Evolutionary conservation across 2,113 vertebrate species (phyloP).

Genomic region (Plotosus lineatus): DNA sequence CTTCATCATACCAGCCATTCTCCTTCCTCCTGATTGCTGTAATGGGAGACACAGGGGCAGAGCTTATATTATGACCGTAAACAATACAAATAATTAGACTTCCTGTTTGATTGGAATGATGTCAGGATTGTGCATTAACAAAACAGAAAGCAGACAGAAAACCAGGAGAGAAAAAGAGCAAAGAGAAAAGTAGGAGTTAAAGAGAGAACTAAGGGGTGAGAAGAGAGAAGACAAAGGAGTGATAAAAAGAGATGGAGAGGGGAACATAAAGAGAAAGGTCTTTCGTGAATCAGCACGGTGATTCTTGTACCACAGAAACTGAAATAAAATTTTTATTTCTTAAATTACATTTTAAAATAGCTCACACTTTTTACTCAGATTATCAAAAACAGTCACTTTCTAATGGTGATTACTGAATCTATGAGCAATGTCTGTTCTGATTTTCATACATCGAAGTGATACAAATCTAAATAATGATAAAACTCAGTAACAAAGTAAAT

Average conservation of each 20-base stretch:
- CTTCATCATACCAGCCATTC: conserved; percentile 98
- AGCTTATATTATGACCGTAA: conserved; percentile 55
- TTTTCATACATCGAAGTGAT: not conserved
- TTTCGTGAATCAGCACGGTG: not conserved
- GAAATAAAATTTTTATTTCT: not conserved
- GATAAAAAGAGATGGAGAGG: too few species aligned
- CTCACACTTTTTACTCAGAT: not conserved
- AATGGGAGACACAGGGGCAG: conserved; percentile 39
- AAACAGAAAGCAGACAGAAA: conserved; percentile 43
- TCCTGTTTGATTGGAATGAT: not conserved
- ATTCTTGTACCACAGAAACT: not conserved
- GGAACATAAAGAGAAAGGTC: too few species aligned
- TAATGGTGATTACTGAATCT: not conserved
- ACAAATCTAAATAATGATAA: not conserved
- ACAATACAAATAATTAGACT: not conserved
- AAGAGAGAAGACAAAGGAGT: too few species aligned
- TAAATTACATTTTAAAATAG: not conserved
- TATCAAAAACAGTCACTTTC: not conserved
- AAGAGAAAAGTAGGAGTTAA: conserved; percentile 41
- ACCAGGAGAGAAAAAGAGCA: conserved; percentile 46
- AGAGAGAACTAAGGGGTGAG: too few species aligned
- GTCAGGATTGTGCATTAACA: not conserved
- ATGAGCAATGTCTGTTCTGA: too few species aligned
- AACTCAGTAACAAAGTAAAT: not conserved
- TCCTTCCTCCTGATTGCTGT: conserved; percentile 94